phyloP scores from a whole-genome alignment of 1,140 invertebrate genomes.

The Agraylea sexmaculata region DNA sequence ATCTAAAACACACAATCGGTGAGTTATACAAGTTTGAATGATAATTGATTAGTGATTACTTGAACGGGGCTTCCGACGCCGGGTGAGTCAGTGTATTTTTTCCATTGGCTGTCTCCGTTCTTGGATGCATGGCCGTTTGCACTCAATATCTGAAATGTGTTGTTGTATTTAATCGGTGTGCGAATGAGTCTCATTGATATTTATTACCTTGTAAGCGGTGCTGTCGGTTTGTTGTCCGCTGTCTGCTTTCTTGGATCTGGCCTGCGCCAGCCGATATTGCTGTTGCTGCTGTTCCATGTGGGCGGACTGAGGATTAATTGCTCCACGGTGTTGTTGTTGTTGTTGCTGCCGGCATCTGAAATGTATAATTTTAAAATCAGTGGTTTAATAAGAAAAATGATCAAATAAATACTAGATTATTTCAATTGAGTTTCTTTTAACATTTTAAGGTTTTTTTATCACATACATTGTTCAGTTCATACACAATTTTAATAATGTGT shows the following conservation, averaged over 20 bases:
- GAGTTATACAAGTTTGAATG: no score
- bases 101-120: conserved; percentile 37
- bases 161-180: conserved; percentile 5
- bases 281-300: conserved; percentile 17
- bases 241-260: conserved; percentile 30
- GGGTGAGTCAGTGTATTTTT: conserved; percentile 43
- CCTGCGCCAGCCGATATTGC: conserved; percentile 19
- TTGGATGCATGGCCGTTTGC: conserved; percentile 20
- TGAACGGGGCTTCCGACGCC: conserved; percentile 42
- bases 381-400: conserved; percentile 6
- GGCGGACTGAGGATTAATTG: no score
- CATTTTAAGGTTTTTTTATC: no score
- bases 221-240: conserved; percentile 36
- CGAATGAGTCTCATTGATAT: background rate
- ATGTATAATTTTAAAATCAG: conserved; percentile 26
- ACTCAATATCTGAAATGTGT: conserved; percentile 16
- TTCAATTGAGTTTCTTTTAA: no score
- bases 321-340: no score
- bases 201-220: conserved; percentile 17
- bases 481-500: background rate
- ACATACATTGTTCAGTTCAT: background rate
- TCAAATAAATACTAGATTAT: background rate
- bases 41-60: no score
- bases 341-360: conserved; percentile 34
- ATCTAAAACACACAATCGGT: no score